phyloP scores from a whole-genome alignment of 2,797 vertebrate species.

The Babyrousa celebensis region DNA sequence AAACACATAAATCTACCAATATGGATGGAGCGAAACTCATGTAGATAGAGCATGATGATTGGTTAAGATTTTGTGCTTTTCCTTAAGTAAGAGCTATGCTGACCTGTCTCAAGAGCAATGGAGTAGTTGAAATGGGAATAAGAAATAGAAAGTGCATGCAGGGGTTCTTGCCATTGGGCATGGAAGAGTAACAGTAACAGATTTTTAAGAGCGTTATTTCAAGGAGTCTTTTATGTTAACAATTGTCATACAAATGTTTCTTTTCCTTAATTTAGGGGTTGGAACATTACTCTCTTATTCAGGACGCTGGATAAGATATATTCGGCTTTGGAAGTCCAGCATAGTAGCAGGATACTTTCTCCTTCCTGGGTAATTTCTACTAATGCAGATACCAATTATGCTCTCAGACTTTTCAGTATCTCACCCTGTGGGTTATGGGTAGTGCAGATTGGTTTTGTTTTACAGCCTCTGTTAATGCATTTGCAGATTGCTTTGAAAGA shows the following conservation, averaged over 20 bases:
- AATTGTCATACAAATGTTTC: conserved; percentile 40
- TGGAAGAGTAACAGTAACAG: conserved; percentile 32
- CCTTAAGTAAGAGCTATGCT: background rate
- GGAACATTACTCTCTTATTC: conserved; percentile 19
- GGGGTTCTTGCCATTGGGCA: background rate
- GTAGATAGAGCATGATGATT: background rate
- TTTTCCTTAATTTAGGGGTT: conserved; percentile 20
- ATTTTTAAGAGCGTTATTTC: conserved; percentile 59
- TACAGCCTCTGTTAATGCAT: conserved; percentile 89
- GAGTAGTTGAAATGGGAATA: background rate
- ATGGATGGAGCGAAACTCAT: background rate
- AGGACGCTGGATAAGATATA: conserved; percentile 23
- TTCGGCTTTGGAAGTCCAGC: conserved; percentile 69
- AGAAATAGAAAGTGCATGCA: conserved; percentile 47
- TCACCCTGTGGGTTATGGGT: conserved; percentile 77
- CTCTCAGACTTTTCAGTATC: conserved; percentile 85
- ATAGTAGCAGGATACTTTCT: conserved; percentile 69
- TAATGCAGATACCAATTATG: conserved; percentile 86
- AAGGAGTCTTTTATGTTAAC: conserved; percentile 64
- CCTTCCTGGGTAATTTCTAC: conserved; percentile 76
- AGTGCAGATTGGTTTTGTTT: conserved; percentile 89
- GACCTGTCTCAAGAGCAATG: conserved; percentile 52
- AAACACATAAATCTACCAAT: conserved; percentile 9
- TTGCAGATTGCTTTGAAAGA: conserved; percentile 89
- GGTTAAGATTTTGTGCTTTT: conserved; percentile 4